Evolutionary conservation across 1,140 invertebrate genomes (phyloP).

Genomic region (Ridgeia piscesae): DNA sequence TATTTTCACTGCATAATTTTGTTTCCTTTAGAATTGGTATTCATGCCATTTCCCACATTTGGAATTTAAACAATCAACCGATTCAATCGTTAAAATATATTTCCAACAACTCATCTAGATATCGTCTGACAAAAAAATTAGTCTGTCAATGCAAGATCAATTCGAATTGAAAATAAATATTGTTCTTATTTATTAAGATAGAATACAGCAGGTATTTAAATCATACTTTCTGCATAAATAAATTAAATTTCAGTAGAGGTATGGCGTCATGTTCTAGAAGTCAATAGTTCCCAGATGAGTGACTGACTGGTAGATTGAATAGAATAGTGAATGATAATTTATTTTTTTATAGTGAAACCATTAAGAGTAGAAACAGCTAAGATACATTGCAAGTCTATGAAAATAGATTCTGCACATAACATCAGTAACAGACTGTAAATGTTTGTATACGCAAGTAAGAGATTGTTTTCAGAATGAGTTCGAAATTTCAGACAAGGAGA

Average conservation of each 20-base stretch:
- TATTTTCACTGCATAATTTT: too few relatives aligned
- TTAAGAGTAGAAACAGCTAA: neutral
- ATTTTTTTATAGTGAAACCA: neutral
- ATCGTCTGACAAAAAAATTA: neutral
- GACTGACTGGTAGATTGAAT: too few relatives aligned
- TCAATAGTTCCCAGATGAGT: too few relatives aligned
- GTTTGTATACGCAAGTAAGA: too few relatives aligned
- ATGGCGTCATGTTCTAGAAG: too few relatives aligned
- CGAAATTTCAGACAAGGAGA: conserved; percentile 91
- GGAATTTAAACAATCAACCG: neutral
- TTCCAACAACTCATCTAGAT: neutral
- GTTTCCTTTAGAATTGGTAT: too few relatives aligned
- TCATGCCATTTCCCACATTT: too few relatives aligned
- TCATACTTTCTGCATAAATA: too few relatives aligned
- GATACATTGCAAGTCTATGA: neutral
- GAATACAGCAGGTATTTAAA: neutral
- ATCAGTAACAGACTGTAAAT: neutral
- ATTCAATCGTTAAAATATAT: too few relatives aligned
- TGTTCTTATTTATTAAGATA: neutral
- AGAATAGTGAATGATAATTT: too few relatives aligned
- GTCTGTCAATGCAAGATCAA: too few relatives aligned
- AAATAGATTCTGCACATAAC: neutral
- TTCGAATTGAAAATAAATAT: neutral
- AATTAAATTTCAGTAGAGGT: too few relatives aligned
- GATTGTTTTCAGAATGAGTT: neutral